These are phyloP conservation scores for Sinelater perroti DNA, from an alignment of 2,888 invertebrate species.

Conservation along the genomic window DNA sequence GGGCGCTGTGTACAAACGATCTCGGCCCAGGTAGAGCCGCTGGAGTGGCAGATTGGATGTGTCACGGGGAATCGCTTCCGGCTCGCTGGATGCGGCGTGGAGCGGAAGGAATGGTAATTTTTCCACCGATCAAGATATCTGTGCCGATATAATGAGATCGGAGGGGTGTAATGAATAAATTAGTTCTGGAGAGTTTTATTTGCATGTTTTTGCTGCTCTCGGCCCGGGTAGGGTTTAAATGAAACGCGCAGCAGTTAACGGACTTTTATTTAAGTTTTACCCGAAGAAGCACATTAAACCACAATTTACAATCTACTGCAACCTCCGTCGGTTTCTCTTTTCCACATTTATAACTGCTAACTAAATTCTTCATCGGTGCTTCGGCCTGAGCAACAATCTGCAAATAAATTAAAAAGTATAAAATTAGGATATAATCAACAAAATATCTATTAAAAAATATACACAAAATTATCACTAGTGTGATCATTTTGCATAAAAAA, in stretches of 20 bases:
- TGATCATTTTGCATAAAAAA: no score
- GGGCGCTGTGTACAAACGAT: conserved; percentile 40
- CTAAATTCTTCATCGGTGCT: no score
- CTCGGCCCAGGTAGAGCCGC: conserved; percentile 45
- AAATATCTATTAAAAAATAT: no score
- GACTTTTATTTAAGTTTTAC: conserved; percentile 2
- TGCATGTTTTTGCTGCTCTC: not conserved
- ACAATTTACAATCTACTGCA: no score
- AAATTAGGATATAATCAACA: no score
- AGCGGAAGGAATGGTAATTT: conserved; percentile 51
- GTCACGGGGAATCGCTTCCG: conserved; percentile 52
- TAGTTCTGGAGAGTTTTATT: conserved; percentile 20
- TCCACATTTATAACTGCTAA: no score
- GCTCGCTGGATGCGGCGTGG: conserved; percentile 46
- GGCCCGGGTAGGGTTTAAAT: not conserved
- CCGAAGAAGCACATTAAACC: no score
- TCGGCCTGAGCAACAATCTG: no score
- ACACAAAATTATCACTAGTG: no score
- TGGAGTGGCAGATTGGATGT: conserved; percentile 51
- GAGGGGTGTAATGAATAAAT: conserved; percentile 50
- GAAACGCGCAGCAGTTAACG: not conserved
- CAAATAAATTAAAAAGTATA: no score
- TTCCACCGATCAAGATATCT: conserved; percentile 43
- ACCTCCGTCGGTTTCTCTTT: no score
- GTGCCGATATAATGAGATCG: conserved; percentile 44